phyloP scores from a whole-genome alignment of 2,113 vertebrate species.

The Otolemur garnettii region DNA sequence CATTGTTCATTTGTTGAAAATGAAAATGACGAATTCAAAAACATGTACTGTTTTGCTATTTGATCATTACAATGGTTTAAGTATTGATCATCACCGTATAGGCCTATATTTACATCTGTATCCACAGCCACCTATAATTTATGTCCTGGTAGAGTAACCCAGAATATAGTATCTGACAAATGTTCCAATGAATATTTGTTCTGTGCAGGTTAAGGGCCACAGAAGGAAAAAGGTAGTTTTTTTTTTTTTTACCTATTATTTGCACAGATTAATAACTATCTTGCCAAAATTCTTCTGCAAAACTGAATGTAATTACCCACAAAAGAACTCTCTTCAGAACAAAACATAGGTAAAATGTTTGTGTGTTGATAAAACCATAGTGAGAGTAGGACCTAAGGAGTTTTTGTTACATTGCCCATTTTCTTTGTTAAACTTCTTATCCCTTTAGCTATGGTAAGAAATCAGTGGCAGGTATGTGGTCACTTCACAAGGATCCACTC shows the following conservation, averaged over 20 bases:
- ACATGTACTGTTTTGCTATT: not conserved
- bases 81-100: not conserved
- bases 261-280: not conserved
- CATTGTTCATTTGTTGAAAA: not conserved
- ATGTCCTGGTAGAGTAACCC: not conserved
- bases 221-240: not conserved
- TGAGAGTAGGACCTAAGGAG: slow-evolving; percentile 16
- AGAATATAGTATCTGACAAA: not conserved
- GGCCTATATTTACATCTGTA: not conserved
- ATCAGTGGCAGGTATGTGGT: not conserved
- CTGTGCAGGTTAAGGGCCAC: not conserved
- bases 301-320: not conserved
- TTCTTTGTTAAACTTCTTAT: not conserved
- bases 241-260: slow-evolving; percentile 6
- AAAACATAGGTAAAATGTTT: slow-evolving; percentile 25
- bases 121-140: not conserved
- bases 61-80: not conserved
- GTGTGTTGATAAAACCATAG: slow-evolving; percentile 29
- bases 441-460: not conserved
- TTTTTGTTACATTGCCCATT: slow-evolving; percentile 4
- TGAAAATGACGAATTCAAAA: not conserved
- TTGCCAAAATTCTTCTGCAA: not conserved
- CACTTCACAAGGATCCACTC: not conserved
- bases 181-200: slow-evolving; percentile 38
- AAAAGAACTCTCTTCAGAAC: slow-evolving; percentile 55